These are phyloP conservation scores for Sceloporus tristichus DNA, from an alignment of 2,113 vertebrate genomes.

Conservation along the genomic window DNA sequence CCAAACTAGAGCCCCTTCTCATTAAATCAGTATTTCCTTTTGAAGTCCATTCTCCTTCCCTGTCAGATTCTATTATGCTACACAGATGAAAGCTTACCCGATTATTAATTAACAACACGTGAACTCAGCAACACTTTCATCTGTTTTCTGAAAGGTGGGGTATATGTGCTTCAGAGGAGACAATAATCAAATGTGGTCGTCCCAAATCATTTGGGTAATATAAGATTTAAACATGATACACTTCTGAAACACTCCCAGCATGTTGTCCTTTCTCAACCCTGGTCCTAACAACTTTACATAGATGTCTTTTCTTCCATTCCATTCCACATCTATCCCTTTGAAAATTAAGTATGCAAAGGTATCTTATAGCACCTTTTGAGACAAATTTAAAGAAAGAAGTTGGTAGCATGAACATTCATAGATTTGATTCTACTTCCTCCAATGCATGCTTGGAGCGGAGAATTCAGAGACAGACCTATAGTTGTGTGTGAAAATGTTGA, in stretches of 20 bases:
- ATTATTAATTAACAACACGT: constrained; percentile 57
- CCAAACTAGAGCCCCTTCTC: constrained; percentile 31
- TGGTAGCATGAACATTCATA: too few relatives aligned
- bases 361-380: neutral
- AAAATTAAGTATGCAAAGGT: too few relatives aligned
- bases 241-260: accelerated
- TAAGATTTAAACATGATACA: neutral
- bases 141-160: constrained; percentile 1
- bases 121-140: constrained; percentile 30
- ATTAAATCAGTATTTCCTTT: constrained; percentile 41
- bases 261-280: accelerated
- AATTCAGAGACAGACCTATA: too few relatives aligned
- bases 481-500: too few relatives aligned
- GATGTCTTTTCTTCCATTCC: neutral
- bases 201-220: constrained; percentile 4
- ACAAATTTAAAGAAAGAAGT: too few relatives aligned
- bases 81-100: constrained; percentile 38
- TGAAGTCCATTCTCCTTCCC: constrained; percentile 22
- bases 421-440: too few relatives aligned
- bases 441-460: too few relatives aligned
- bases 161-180: constrained; percentile 3
- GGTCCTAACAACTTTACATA: accelerated
- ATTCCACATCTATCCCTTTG: neutral
- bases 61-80: constrained; percentile 2
- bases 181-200: constrained; percentile 13